These are phyloP conservation scores for Danaus plexippus DNA, from an alignment of 1,140 invertebrate genomes.

Conservation along the genomic window DNA sequence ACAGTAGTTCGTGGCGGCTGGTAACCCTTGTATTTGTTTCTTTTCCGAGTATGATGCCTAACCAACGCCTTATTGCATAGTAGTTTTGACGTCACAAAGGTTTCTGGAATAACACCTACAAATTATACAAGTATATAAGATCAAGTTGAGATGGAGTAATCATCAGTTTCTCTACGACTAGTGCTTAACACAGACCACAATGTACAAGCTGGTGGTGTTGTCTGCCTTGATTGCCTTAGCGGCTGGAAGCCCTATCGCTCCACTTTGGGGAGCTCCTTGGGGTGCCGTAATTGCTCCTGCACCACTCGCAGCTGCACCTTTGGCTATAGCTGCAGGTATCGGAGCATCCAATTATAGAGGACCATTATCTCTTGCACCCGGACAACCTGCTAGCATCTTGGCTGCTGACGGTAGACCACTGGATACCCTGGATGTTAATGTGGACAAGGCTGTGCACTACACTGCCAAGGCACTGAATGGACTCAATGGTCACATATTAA, in stretches of 20 bases:
- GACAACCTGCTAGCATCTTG: slow-evolving; percentile 55
- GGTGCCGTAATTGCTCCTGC: slow-evolving; percentile 10
- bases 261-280: slow-evolving; percentile 20
- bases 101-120: slow-evolving; percentile 48
- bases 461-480: too few species aligned
- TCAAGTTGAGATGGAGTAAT: slow-evolving; percentile 26
- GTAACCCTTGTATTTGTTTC: slow-evolving; percentile 33
- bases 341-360: slow-evolving; percentile 46
- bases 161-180: slow-evolving; percentile 41
- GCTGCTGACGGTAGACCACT: slow-evolving; percentile 53
- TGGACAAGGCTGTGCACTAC: too few species aligned
- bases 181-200: slow-evolving; percentile 69
- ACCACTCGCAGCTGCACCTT: background rate
- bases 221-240: slow-evolving; percentile 50
- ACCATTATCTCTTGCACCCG: slow-evolving; percentile 44
- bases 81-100: slow-evolving; percentile 47
- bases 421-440: slow-evolving; percentile 37
- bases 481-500: background rate
- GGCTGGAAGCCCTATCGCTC: slow-evolving; percentile 54
- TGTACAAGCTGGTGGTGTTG: slow-evolving; percentile 68
- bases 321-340: slow-evolving; percentile 13
- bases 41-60: slow-evolving; percentile 37
- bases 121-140: slow-evolving; percentile 50
- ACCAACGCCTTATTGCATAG: slow-evolving; percentile 53
- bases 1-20: slow-evolving; percentile 18